A percentile compares a stretch with the other conserved stretches of the same genome.
Conservation (phyloP, 2,888 invertebrate genomes). For the Sepioteuthis lessoniana region DNA sequence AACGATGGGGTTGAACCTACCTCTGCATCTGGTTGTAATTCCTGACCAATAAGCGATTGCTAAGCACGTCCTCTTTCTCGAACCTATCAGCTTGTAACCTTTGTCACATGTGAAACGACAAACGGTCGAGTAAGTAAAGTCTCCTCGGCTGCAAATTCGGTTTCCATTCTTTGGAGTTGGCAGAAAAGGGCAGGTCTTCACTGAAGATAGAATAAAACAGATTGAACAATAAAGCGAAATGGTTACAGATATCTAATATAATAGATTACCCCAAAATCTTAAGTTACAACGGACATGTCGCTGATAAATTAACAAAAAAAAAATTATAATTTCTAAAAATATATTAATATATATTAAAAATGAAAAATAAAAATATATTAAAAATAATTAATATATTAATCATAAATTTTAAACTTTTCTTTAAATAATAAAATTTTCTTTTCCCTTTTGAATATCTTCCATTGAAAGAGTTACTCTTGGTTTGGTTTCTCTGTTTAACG, state of each 20-base stretch:
- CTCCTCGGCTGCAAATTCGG: slow-evolving; percentile 76
- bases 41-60: slow-evolving; percentile 84
- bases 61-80: slow-evolving; percentile 80
- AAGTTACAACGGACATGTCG: background rate
- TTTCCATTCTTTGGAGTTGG: slow-evolving; percentile 79
- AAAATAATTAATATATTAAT: no score
- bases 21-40: slow-evolving; percentile 81
- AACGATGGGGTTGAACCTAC: slow-evolving; percentile 73
- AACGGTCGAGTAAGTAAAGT: slow-evolving; percentile 79
- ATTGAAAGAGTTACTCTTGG: no score
- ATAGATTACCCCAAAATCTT: background rate
- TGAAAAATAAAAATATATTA: no score
- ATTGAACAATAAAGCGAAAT: background rate
- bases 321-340: no score
- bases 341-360: no score
- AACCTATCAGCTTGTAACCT: slow-evolving; percentile 81
- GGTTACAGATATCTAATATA: background rate
- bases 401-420: no score
- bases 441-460: no score
- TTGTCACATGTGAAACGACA: slow-evolving; percentile 81
- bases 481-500: no score
- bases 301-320: no score
- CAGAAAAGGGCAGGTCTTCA: slow-evolving; percentile 80
- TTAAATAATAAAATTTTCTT: no score
- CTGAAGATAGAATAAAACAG: slow-evolving; percentile 71